phyloP scores from a whole-genome alignment of 1,140 invertebrate species.

The Cydia pomonella region DNA sequence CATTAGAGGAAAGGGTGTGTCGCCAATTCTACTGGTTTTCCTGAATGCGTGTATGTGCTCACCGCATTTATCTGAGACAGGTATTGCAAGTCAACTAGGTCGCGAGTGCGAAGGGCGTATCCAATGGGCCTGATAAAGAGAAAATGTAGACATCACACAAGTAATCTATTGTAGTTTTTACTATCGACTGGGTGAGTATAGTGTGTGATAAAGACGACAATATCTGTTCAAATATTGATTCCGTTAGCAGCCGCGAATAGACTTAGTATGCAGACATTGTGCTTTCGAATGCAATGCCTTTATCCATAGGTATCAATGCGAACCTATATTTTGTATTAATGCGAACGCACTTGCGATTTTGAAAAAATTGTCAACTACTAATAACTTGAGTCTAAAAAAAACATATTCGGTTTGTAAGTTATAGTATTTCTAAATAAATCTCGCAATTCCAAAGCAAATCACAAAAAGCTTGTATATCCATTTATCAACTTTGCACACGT shows the following conservation, averaged over 20 bases:
- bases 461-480: background rate
- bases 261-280: conserved; percentile 6
- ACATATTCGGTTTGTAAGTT: background rate
- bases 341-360: background rate
- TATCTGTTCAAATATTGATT: too few species aligned
- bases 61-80: background rate
- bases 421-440: background rate
- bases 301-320: background rate
- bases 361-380: background rate
- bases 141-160: too few species aligned
- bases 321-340: background rate
- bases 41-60: background rate
- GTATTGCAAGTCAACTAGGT: too few species aligned
- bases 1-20: background rate
- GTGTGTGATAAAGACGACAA: too few species aligned
- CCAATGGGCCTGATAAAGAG: too few species aligned
- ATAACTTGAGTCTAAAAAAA: background rate
- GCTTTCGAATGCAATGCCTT: background rate
- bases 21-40: background rate
- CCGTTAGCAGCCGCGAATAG: too few species aligned
- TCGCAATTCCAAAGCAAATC: background rate
- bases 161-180: too few species aligned
- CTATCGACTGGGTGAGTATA: too few species aligned
- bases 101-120: too few species aligned
- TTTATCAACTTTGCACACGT: background rate